These are phyloP conservation scores for Hemicordylus capensis DNA, from an alignment of 2,113 vertebrate genomes.

Conservation along the genomic window DNA sequence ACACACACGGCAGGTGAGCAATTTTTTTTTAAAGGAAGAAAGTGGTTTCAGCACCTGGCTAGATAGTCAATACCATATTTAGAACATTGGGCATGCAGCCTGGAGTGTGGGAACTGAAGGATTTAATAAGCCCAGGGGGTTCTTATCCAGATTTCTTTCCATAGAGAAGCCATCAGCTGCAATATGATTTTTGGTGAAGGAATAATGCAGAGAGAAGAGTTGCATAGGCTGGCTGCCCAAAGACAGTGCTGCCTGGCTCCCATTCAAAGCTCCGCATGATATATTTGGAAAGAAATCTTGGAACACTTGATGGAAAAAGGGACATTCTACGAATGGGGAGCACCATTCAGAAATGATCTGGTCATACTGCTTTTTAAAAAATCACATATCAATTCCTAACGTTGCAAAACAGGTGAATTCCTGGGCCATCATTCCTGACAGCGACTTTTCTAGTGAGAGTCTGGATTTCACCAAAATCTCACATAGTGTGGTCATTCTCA, in stretches of 20 bases:
- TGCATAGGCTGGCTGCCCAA: conserved; percentile 16
- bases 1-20: conserved; percentile 45
- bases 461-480: not conserved
- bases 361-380: conserved; percentile 20
- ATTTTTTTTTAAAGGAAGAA: conserved; percentile 21
- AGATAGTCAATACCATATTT: not conserved
- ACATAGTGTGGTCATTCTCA: not conserved
- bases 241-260: conserved; percentile 58
- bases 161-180: conserved; percentile 36
- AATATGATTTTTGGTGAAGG: conserved; percentile 30
- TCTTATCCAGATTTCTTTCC: conserved; percentile 42
- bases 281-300: conserved; percentile 69
- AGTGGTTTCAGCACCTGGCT: conserved; percentile 30
- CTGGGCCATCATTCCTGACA: not conserved
- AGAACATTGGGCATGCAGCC: conserved; percentile 16
- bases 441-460: not conserved
- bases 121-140: conserved; percentile 48
- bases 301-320: conserved; percentile 62
- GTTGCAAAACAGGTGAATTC: conserved; percentile 22
- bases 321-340: conserved; percentile 17
- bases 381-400: conserved; percentile 7
- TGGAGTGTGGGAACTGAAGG: not conserved
- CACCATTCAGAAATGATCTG: conserved; percentile 42
- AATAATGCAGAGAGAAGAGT: conserved; percentile 44
- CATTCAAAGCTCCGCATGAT: conserved; percentile 33